Evolutionary conservation across 2,888 invertebrate species (phyloP), one percentile per base, ranked within the genome.

Genomic region (Eupithecia tripunctaria): DNA sequence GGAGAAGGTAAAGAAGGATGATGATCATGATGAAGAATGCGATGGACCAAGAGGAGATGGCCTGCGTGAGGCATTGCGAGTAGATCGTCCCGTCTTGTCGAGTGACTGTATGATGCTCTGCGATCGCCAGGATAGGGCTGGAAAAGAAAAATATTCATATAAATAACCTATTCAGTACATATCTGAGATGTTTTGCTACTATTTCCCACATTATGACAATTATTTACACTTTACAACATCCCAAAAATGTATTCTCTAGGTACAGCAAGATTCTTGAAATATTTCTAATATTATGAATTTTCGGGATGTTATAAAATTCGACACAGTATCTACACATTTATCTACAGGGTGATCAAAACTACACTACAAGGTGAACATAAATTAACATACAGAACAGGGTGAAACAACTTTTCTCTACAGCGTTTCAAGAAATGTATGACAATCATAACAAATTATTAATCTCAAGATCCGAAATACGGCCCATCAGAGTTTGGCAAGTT

Each of bases 1-100:
- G 98, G 70, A 97, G 87, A 78, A 97, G 91, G 94, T 98, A 98
- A 90, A 98, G 97, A 77, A 97, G 91, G 73, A 96, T 95, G 84
- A 97, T 97, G 87, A 96, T 96, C 92, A 97, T 95, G 85, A 98
- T 95, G 95, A 97, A 97, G 95, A 97, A 98, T 77, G 96, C 95
- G 79, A 96, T 95, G 75, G 97, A 96, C 96, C 97, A 97, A 85
- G 95, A 94, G 78, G 96, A 96, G 88, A 96, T 96, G 67, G 97
- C 97, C 89, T 96, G 96, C 51, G 97, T 98, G 82, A 97, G 95
- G 90, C 98, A 98, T 79, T 96, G 97, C 76, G 96, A 95, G 82
- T 96, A 96, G 79, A 95, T 91, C 72, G 95, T 95, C 78, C 97
- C 97, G 91, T 97, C 97, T 86, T 95, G 93, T 89, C 96, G 96